Base-by-base conservation (phyloP, 2,797 vertebrate species). In the Acrocephalus scirpaceus region DNA sequence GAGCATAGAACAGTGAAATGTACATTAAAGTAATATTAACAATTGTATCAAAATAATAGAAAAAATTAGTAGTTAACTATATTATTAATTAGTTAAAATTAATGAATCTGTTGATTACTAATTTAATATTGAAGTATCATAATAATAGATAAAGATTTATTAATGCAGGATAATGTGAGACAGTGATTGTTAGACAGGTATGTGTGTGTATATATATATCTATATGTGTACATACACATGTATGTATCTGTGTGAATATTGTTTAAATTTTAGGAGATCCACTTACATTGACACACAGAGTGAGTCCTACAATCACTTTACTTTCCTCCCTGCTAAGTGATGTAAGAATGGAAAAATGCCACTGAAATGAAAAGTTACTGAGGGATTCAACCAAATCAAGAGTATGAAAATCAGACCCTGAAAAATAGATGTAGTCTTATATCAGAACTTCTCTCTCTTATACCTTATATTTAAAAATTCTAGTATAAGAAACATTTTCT, bases 201-300 rank as follows among this genome's bases (percentile, higher is more conserved):
- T 5, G 11, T 61, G 12, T 32, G 1, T 42, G 3, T 32, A 5
- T n/a, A 8, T 19, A 9, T n/a, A 8, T 19, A 10, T 20, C 8
- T 10, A 25, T 20, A 2, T 2, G 9, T 6, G 20, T 11, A 19
- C 4, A 30, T 21, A 44, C 8, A 17, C 1, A 2, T 3, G 2
- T 11, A 26, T 6, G 2, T 26, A 16, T 34, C 11, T 50, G 5
- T 18, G 27, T 30, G 13, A 25, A 10, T 56, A 56, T 22, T 44
- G 11, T 27, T 58, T 29, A 36, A 53, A 17, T 73, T 56, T 70
- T 36, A 12, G 66, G 30, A 86, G 67, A 77, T 1, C 20, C 9
- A 1, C 54, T 23, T 65, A 22, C 5, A 5, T 3, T 32, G 22
- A 34, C 20, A 25, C 16, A 32, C 3, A 71, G 8, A 16, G 65